Evolutionary conservation across 2,797 vertebrate species (phyloP).

Genomic region (Ptychobarbus kaznakovi): DNA sequence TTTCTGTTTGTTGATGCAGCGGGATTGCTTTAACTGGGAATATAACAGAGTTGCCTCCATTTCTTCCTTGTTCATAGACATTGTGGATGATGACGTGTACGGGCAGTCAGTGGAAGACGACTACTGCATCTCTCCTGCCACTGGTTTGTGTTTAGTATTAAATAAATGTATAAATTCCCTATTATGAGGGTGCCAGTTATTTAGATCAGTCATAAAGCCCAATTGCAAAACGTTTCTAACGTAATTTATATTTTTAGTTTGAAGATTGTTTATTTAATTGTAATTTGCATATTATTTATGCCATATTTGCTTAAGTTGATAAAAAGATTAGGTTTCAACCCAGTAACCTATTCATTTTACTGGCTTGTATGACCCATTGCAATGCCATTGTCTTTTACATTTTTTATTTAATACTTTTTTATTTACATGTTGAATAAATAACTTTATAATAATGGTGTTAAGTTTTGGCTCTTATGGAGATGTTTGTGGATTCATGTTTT

Average conservation of each 20-base stretch:
- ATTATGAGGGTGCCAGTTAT: neutral
- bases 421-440: neutral
- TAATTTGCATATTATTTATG: neutral
- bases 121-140: constrained; percentile 97
- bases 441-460: neutral
- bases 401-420: too few species aligned
- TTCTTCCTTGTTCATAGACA: constrained; percentile 77
- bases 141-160: constrained; percentile 81
- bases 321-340: neutral
- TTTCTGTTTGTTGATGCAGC: constrained; percentile 38
- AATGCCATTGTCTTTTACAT: neutral
- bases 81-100: constrained; percentile 96
- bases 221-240: neutral
- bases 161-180: neutral
- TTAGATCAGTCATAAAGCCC: neutral
- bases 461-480: neutral
- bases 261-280: neutral
- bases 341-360: neutral
- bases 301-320: neutral
- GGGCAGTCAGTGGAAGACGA: constrained; percentile 98
- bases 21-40: neutral
- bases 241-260: neutral
- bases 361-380: neutral
- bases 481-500: constrained; percentile 43
- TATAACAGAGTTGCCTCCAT: neutral